A percentile compares a stretch with the other conserved stretches of the same genome.
These are phyloP conservation scores for Callitettix versicolor DNA, from an alignment of 1,140 invertebrate species.

Conservation along the genomic window DNA sequence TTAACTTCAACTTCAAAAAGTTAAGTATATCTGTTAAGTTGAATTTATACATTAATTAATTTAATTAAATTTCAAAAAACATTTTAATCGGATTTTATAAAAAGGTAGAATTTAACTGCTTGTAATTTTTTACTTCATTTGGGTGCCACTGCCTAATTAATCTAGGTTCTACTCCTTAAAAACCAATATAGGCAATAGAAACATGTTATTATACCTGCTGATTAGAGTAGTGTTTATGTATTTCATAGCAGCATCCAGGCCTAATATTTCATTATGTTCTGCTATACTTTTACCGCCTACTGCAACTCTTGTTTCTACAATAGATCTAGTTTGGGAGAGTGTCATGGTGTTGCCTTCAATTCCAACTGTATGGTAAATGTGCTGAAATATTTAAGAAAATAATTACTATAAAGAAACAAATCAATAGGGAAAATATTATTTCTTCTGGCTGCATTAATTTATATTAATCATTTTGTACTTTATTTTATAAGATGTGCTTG, in stretches of 20 bases:
- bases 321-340: conserved; percentile 80
- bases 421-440: not conserved
- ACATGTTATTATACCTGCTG: too few relatives aligned
- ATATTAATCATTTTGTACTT: not conserved
- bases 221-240: conserved; percentile 89
- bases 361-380: conserved; percentile 94
- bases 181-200: too few relatives aligned
- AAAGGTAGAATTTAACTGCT: too few relatives aligned
- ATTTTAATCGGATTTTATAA: too few relatives aligned
- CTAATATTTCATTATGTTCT: conserved; percentile 94
- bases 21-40: too few relatives aligned
- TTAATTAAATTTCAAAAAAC: too few relatives aligned
- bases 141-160: too few relatives aligned
- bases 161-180: too few relatives aligned
- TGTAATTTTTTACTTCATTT: too few relatives aligned
- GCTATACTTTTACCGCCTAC: conserved; percentile 88
- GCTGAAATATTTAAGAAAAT: conserved; percentile 40
- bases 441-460: too few relatives aligned
- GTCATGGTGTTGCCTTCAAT: conserved; percentile 97
- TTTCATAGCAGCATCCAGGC: conserved; percentile 88
- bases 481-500: not conserved
- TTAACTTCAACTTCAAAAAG: too few relatives aligned
- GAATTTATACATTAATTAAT: too few relatives aligned
- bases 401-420: not conserved
- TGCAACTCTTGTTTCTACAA: conserved; percentile 87